Conservation (phyloP, 2,797 vertebrate genomes). For the Sebastes elongatus region DNA sequence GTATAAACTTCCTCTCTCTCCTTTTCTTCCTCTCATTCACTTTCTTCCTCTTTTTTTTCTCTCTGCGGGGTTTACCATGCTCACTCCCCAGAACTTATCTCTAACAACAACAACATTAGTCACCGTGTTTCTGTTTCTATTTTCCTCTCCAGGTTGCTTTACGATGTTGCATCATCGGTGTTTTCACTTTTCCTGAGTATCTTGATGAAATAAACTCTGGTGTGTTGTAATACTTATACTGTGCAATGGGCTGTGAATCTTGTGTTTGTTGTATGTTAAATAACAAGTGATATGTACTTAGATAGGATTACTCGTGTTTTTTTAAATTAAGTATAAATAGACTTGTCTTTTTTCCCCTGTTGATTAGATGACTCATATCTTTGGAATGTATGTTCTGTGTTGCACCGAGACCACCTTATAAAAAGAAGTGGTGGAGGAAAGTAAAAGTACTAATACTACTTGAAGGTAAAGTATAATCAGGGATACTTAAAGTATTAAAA, state of each 20-base stretch:
- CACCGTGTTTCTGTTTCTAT: neutral
- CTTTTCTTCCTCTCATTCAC: neutral
- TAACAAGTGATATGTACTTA: neutral
- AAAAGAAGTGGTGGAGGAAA: too few relatives aligned
- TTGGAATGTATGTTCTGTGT: too few relatives aligned
- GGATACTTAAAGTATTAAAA: too few relatives aligned
- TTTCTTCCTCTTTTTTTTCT: neutral
- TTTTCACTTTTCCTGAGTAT: neutral
- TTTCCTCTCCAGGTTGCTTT: neutral
- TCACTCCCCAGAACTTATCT: neutral
- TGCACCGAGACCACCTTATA: too few relatives aligned
- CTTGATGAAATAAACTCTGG: neutral
- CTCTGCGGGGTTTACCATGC: rapidly evolving
- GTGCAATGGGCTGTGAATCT: too few relatives aligned
- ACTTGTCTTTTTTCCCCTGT: neutral
- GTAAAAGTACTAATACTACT: too few relatives aligned
- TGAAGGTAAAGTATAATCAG: too few relatives aligned
- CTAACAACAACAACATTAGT: neutral
- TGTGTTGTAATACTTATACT: neutral
- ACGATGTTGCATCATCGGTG: neutral
- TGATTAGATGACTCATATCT: neutral
- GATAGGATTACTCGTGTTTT: neutral
- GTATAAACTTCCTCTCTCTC: slow-evolving; percentile 4
- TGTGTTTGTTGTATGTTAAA: neutral
- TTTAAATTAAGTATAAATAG: too few relatives aligned